Conservation (phyloP, 2,113 vertebrate species). For the Pyrgilauda ruficollis region DNA sequence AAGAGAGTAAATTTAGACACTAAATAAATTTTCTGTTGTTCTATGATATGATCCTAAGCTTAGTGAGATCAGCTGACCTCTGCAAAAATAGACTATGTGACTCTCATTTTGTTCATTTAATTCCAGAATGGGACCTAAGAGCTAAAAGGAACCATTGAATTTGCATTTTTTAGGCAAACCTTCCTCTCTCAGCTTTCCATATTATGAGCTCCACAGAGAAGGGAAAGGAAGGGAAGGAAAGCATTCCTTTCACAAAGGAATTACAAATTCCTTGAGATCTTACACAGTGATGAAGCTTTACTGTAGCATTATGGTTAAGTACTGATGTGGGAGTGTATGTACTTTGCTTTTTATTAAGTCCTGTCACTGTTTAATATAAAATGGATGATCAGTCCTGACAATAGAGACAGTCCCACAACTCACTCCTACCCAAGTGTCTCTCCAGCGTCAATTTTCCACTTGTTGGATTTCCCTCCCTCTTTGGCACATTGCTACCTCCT, state of each 20-base stretch:
- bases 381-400: background rate
- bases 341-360: background rate
- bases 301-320: background rate
- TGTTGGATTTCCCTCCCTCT: background rate
- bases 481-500: background rate
- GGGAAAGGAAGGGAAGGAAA: background rate
- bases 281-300: background rate
- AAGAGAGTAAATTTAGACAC: background rate
- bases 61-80: background rate
- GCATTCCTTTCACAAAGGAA: background rate
- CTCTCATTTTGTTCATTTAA: background rate
- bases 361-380: background rate
- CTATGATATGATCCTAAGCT: background rate
- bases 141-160: background rate
- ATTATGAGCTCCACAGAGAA: background rate
- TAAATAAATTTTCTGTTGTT: background rate
- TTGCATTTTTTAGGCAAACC: background rate
- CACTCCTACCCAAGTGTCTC: background rate
- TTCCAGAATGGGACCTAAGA: background rate
- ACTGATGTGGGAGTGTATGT: background rate
- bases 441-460: background rate
- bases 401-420: background rate
- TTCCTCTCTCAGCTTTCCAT: fast-evolving
- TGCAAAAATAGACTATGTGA: background rate
- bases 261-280: background rate